Base-by-base conservation (phyloP, 2,113 vertebrate species). In the Carassius gibelio region DNA sequence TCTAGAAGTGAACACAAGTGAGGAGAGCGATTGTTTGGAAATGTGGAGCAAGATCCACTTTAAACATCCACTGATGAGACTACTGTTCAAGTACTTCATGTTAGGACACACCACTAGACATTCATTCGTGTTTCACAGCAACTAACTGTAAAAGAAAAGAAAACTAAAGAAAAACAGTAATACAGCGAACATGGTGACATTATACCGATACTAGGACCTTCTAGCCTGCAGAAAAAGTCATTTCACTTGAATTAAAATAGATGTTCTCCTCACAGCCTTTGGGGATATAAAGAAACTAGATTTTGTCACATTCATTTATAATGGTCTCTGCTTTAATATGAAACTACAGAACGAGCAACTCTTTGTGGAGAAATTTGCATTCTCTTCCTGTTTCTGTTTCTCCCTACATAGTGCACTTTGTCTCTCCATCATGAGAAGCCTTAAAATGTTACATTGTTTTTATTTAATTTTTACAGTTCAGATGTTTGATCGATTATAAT, bases 361-460 rank as follows among this genome's bases (percentile, higher is more conserved):
- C 68, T 8, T 19, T 19, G 59, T 64, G 64, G 62, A 77, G 62
- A 42, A 71, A 45, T 26, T 48, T 76, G 30, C 21, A 13, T 52
- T 84, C 52, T 50, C 74, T 59, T 64, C 91, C 89, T 92, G 87
- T 89, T 91, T 26, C 11, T 19, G 55, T 88, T 72, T 52, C 36
- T 64, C 85, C 89, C 83, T 69, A 86, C 57, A 83, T 91, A 88
- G 91, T 92, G 93, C 93, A 94, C 94, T 95, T 95, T 94, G 90
- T 91, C 92, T 89, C 91, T 92, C 92, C 91, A 93, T 94, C 91
- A 93, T 90, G 89, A 93, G 90, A 92, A 88, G 94, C 94, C 94
- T 95, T 94, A 94, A 89, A 81, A 88, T 91, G 90, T 89, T 90
- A 89, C 87, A 79, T 86, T 57, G 3, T 75, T 11, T 26, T 17